Base-by-base conservation (phyloP, 2,797 vertebrate species). In the Peromyscus nudipes region DNA sequence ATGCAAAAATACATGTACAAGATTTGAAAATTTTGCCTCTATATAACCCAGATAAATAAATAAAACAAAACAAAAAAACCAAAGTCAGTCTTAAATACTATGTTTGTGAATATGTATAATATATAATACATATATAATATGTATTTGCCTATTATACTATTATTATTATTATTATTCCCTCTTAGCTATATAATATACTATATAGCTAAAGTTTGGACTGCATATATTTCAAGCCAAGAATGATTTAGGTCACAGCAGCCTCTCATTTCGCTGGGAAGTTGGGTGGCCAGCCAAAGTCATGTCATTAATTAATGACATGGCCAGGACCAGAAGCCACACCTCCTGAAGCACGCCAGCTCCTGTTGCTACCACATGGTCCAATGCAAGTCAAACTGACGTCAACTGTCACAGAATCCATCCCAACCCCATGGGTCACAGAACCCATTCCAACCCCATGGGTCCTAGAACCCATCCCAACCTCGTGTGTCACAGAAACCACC, bases 11-110 rank as follows among this genome's bases (percentile, higher is more conserved):
- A 31, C 52, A 71, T 0, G 11, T 46, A 79, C 10, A 19, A 7
- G 31, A 49, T 69, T 93, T 75, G 40, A 46, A 89, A 94, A 64
- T 65, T 84, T 62, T 80, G 73, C 65, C 89, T 96, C 73, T 80
- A n/a, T 31, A 46, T 80, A 90, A 83, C 6, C 69, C 79, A 91
- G 82, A 91, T 25, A 19, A 96, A 88, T 71, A 13, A 57, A 29
- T 4, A 64, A 77, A 57, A 2, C 10, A 89, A 76, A 46, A 43
- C 9, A n/a, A 55, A 21, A 88, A 84, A 84, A 43, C 71, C 55
- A 57, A 92, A 83, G 27, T 13, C 23, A 76, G 73, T 25, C 16
- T 96, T 94, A 94, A 67, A 81, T 57, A 92, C 57, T 69, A 49
- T 90, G 96, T 90, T 43, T 60, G 65, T 91, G 19, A 65, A 57